Evolutionary conservation across 2,797 vertebrate species (phyloP), one percentile per base, ranked within the genome.

Genomic region (Austrolebias charrua): DNA sequence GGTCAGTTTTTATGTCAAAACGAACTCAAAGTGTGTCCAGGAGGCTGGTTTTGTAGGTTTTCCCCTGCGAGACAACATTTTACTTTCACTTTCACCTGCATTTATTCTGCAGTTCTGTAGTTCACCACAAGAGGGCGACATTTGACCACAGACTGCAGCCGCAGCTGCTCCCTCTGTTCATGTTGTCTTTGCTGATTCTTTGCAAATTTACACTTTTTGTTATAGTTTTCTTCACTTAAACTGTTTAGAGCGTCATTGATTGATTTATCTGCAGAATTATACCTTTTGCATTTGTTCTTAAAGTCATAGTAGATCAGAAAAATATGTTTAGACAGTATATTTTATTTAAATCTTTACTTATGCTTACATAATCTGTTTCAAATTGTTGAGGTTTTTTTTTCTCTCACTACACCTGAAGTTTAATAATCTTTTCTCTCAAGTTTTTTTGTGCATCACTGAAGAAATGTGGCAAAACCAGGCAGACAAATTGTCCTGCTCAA

Each of bases 31-130:
- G 6, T 0, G 0, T 0, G 1, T 7, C 55, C 5, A 7, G 18
- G 0, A 50, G 2, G 6, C 1, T 29, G 87, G 66, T 71, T 76
- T 79, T 63, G 6, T 1, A 28, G 87, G 66, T 71, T 76, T 79
- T 63, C 69, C 83, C 80, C 81, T 15, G 0, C 10, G 58, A 24
- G 31, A 28, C 4, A 38, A 0, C 13, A 38, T 42, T 47, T 64
- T 15, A 73, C 1, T 92, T 92, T 91, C 86, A 58, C 76, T 90
- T 90, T 88, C 71, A 31, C 60, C 0, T 55, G 38, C 0, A 24
- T 0, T 0, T 15, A 46, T 0, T 7, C 9, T 9, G 7, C 1
- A 13, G 5, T 28, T 58, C 8, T 16, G 0, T 5, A 1, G 10
- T 4, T 6, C 0, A 0, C 67, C 20, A 28, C 12, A 52, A 84